Conservation (phyloP, 35 echinoderm and acorn worm species). For the Heliocidaris erythrogramma region DNA sequence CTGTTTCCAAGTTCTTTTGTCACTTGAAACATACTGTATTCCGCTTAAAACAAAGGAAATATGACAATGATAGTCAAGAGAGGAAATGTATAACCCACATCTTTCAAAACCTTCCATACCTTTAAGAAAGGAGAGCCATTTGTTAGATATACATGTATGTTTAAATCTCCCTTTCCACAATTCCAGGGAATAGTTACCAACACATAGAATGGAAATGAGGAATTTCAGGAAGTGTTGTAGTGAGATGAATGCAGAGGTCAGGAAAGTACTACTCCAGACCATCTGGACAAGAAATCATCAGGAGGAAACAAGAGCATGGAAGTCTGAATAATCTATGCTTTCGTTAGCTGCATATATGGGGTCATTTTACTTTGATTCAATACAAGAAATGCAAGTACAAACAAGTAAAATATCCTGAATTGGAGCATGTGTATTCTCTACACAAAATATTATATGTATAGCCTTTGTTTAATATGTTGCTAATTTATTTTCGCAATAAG, state of each 20-base stretch:
- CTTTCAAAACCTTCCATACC: not conserved
- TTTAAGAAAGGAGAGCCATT: not conserved
- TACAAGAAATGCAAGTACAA: not conserved
- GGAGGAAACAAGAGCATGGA: constrained; percentile 21
- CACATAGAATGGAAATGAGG: not conserved
- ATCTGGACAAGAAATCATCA: constrained; percentile 26
- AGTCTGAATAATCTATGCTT: constrained; percentile 21
- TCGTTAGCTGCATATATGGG: not conserved
- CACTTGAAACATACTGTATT: too few species aligned
- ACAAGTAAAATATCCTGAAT: not conserved
- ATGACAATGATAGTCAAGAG: too few species aligned
- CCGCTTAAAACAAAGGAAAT: too few species aligned
- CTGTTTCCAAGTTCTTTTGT: too few species aligned
- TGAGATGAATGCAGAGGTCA: not conserved
- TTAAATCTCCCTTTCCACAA: not conserved
- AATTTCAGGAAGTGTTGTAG: not conserved
- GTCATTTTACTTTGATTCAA: constrained; percentile 22
- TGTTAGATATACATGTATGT: not conserved
- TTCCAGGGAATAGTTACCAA: not conserved
- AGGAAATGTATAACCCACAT: too few species aligned
- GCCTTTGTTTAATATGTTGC: too few species aligned
- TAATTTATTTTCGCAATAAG: too few species aligned
- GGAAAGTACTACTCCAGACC: constrained; percentile 6
- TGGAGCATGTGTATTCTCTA: not conserved
- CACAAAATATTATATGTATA: too few species aligned